A percentile compares a stretch with the other conserved stretches of the same genome.
phyloP scores from a whole-genome alignment of 2,113 vertebrate genomes.

The Reinhardtius hippoglossoides region DNA sequence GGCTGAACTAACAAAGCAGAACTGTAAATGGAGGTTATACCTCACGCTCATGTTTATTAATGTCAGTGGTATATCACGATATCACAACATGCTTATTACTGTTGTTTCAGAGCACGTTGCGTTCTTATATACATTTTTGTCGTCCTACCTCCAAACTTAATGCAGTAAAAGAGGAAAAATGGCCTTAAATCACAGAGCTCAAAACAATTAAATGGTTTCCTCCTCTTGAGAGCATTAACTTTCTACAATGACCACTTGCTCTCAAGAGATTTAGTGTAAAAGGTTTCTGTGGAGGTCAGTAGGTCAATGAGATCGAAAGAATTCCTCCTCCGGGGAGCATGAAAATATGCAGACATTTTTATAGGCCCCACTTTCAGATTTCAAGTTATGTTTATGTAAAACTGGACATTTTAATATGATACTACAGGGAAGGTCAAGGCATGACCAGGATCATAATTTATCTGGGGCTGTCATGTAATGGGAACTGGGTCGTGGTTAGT shows the following conservation, averaged over 20 bases:
- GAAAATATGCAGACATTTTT: no score
- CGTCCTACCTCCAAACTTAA: neutral
- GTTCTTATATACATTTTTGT: neutral
- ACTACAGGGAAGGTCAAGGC: neutral
- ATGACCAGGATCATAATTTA: slow-evolving; percentile 6
- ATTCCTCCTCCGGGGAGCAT: no score
- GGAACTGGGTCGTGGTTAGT: slow-evolving; percentile 2
- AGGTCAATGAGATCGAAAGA: neutral
- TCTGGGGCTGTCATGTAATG: neutral
- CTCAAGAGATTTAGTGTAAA: neutral
- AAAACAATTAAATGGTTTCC: neutral
- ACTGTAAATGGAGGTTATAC: no score
- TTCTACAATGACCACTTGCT: neutral
- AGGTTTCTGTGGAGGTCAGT: neutral
- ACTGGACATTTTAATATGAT: neutral
- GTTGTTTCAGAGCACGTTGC: neutral
- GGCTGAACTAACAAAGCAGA: neutral
- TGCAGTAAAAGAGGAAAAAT: neutral
- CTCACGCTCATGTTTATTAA: neutral
- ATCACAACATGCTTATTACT: neutral
- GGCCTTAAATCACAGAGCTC: neutral
- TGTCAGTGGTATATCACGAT: neutral
- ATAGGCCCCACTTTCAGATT: neutral
- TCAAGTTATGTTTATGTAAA: neutral
- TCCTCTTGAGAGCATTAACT: neutral